Evolutionary conservation across 2,888 invertebrate genomes (phyloP), one percentile per base, ranked within the genome.

Genomic region (Salpingus planirostris): DNA sequence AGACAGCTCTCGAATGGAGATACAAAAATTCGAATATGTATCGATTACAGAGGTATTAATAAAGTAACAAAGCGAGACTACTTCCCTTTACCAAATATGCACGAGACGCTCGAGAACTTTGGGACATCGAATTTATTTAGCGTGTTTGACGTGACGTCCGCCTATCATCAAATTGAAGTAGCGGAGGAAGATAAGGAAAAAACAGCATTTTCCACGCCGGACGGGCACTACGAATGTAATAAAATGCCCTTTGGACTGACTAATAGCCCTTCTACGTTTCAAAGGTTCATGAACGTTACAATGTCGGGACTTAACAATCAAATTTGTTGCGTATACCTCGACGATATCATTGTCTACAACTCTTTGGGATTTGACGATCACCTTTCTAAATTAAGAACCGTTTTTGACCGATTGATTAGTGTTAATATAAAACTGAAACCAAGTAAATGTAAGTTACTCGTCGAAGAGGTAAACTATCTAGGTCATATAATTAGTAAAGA

Each of bases 231-330:
- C 13, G 36, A 40, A 31, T 42, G 24, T n/a, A 8, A 33, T 2
- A 13, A 49, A 11, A 50, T 55, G 49, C 44, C 45, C 2, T 50
- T 52, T 24, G 49, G 46, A 2, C 13, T 46, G 23, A 46, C 44
- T 34, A 46, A 43, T 24, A 43, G 45, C 2, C 49, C 48, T 1
- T 27, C 34, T 3, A 52, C 46, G 0, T 50, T 53, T 32, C 47
- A 49, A 33, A 15, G 46, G 4, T 13, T 44, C 1, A 54, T 50
- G 48, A 40, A 47, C 21, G 15, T 27, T 23, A 37, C 49, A 2
- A 29, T 54, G 4, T n/a, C 33, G 11, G 47, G 38, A 1, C 22
- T 52, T 7, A 36, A 38, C 12, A 37, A 35, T 4, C 31, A 42
- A 21, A 36, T 35, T 11, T 43, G 46, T 21, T 33, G 45, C 2